Percentiles rank a stretch among this genome's conserved stretches.
Evolutionary conservation across 2,797 vertebrate species (phyloP).

Genomic region (Sebastes vulpes): DNA sequence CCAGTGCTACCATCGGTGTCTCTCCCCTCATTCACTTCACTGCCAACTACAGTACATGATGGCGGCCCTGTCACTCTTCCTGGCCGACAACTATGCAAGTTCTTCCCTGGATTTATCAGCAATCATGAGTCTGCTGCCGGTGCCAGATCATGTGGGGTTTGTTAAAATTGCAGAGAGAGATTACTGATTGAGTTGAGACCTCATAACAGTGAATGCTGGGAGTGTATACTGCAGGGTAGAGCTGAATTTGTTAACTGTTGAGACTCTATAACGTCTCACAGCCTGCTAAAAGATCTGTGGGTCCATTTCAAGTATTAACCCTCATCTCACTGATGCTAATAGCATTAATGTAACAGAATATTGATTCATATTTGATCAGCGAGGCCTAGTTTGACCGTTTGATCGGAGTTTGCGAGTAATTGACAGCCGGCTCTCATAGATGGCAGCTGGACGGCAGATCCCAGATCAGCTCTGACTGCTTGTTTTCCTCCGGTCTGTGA

Average conservation of each 20-base stretch:
- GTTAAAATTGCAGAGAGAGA: constrained; percentile 4
- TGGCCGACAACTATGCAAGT: background rate
- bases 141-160: constrained; percentile 29
- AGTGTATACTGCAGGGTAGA: background rate
- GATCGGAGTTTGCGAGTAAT: too few species aligned
- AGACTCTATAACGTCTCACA: background rate
- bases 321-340: background rate
- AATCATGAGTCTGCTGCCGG: constrained; percentile 19
- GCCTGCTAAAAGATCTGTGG: background rate
- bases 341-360: background rate
- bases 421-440: too few species aligned
- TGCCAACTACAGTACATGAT: constrained; percentile 35
- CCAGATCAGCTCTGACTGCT: too few species aligned
- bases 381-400: too few species aligned
- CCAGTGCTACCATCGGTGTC: background rate
- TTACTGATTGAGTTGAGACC: constrained; percentile 1
- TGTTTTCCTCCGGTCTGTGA: too few species aligned
- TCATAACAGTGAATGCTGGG: background rate
- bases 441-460: too few species aligned
- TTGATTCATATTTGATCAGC: too few species aligned
- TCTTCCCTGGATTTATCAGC: background rate
- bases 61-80: constrained; percentile 13
- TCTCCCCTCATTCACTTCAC: background rate
- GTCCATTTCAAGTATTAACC: background rate
- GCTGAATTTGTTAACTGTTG: background rate